Percentiles rank a stretch among this genome's conserved stretches.
phyloP scores from a whole-genome alignment of 2,888 invertebrate genomes.

The Oasisia sp. region DNA sequence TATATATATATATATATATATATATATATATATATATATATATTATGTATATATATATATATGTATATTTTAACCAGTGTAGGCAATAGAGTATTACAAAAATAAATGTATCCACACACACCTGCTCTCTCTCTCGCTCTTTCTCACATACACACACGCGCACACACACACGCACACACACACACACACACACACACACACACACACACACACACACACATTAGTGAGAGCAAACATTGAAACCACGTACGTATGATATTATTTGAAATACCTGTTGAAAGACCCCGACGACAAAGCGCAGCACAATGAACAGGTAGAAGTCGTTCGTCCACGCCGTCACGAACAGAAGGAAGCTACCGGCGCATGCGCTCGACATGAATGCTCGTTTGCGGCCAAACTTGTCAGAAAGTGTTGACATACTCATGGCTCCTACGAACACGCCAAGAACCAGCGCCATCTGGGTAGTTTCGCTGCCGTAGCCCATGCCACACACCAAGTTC shows the following conservation, averaged over 20 bases:
- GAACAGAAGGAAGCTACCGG: not conserved
- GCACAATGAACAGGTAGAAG: constrained; percentile 30
- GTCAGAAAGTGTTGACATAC: constrained; percentile 52
- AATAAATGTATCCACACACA: too few species aligned
- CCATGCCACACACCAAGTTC: constrained; percentile 51
- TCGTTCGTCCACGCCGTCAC: constrained; percentile 20
- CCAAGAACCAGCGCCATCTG: constrained; percentile 54
- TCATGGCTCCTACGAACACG: constrained; percentile 52
- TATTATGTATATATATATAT: too few species aligned
- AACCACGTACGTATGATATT: not conserved
- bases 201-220: too few species aligned
- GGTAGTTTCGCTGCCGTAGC: constrained; percentile 49
- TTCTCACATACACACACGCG: too few species aligned
- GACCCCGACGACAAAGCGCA: constrained; percentile 36
- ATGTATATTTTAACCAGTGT: too few species aligned
- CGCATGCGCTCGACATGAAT: constrained; percentile 32
- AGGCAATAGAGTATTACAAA: too few species aligned
- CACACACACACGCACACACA: too few species aligned
- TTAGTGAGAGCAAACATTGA: too few species aligned
- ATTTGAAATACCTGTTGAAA: constrained; percentile 37
- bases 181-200: too few species aligned
- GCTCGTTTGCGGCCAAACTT: constrained; percentile 50
- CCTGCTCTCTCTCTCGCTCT: too few species aligned
- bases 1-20: too few species aligned
- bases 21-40: too few species aligned